Evolutionary conservation across 64 coral and sea anemone species (phyloP), one percentile per base, ranked within the genome.

Genomic region (Porites lutea): DNA sequence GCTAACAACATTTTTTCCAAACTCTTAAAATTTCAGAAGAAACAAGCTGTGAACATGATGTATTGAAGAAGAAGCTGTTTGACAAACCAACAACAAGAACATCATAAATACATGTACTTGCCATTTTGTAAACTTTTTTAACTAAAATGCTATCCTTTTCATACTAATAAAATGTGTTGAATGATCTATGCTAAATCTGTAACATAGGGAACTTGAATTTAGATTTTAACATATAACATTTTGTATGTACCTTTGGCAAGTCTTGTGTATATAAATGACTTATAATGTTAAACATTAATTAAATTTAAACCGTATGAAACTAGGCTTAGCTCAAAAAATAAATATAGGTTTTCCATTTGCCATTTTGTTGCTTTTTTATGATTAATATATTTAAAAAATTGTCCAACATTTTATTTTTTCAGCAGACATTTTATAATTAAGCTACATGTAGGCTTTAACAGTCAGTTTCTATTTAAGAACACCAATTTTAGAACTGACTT

Each of bases 21-120:
- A 84, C 63, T 84, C 59, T 84, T 84, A 52, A 84, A 84, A 68
- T 84, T 84, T 14, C 63, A 84, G 81, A 84, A 68, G 81, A 84
- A 84, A 84, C 81, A 84, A 84, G 61, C 61, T 4, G 16, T 68
- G 62, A 68, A 16, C 62, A 52, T 68, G 58, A 84, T 67, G 46
- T 50, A 16, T 12, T 84, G 81, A 84, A 84, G 81, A 47, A 68
- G 81, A 84, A 66, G 81, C 20, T 63, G 1, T 13, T 43, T 63
- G 7, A 69, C 57, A 82, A 62, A 62, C 11, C 8, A 3, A 80
- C 52, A 79, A 12, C 10, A 27, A 21, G 6, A 80, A 8, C 13
- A 52, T 49, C 16, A 80, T 57, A 46, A 60, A 79, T 11, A 22
- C 49, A 77, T n/a, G n/a, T n/a, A n/a, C n/a, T n/a, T 59, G 18